Base-by-base conservation (phyloP, 2,888 invertebrate species). In the Digitonthophagus gazella region DNA sequence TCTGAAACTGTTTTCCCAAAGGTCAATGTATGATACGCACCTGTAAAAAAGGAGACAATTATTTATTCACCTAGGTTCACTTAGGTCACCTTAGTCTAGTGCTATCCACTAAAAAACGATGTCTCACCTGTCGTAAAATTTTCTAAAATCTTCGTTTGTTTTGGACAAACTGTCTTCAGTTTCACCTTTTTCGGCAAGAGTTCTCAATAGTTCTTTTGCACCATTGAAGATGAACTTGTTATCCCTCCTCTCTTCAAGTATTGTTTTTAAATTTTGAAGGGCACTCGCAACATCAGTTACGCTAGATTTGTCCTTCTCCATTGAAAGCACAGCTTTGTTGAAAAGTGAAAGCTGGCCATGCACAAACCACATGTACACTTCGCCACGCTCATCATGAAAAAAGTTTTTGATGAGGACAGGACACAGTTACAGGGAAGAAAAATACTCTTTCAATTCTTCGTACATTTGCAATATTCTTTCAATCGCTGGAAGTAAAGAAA, bases 281-380 rank as follows among this genome's bases (percentile, higher is more conserved):
- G 16, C 58, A 18, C 16, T 18, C 16, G 58, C 58, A 2, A 58
- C 58, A 18, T 58, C 58, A 19, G 18, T 58, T 16, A 16, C 58
- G 16, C 58, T 58, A 18, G 58, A 16, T 58, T 58, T 58, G 58
- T 58, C 58, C 19, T 16, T 58, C 16, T 58, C 58, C 58, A 58
- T 58, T 58, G 19, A 4, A 19, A 58, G 58, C 16, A 16, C 19
- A 58, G 58, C 58, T 58, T 58, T 16, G 19, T 58, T 57, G n/a
- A 57, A 57, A 15, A 57, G 14, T 15, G 14, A 15, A 15, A 15
- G 57, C 15, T 57, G 57, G 16, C 58, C 2, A 19, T 58, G 58
- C 19, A 58, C 58, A 58, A 58, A 58, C 58, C 18, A 16, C 3
- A 58, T 18, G 19, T 58, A 58, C 19, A 58, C 16, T 58, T 58